Conservation (phyloP, 2,888 invertebrate genomes). For the Orchesella flavescens region DNA sequence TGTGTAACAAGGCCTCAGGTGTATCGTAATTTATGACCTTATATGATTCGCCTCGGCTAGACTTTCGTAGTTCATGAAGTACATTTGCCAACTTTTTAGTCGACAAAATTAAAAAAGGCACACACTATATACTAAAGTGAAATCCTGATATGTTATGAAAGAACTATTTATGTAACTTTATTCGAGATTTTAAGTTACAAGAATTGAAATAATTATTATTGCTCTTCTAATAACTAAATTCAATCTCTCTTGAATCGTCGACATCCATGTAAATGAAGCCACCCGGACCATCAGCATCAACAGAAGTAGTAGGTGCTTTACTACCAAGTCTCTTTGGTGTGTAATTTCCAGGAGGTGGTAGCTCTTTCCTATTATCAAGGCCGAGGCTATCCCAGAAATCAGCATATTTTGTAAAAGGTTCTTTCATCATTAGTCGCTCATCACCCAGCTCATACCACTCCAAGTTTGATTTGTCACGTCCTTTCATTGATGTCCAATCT, state of each 20-base stretch:
- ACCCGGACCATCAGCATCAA: not conserved
- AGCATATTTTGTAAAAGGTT: conserved; percentile 43
- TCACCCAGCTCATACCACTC: conserved; percentile 45
- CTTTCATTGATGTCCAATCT: conserved; percentile 56
- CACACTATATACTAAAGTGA: too few species aligned
- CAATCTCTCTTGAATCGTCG: not conserved
- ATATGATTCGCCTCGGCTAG: too few species aligned
- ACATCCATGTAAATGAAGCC: conserved; percentile 13
- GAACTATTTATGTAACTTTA: too few species aligned
- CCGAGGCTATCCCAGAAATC: conserved; percentile 59
- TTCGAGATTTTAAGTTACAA: too few species aligned
- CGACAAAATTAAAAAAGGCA: too few species aligned
- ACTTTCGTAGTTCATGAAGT: too few species aligned
- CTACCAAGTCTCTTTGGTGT: not conserved
- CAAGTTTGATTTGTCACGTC: conserved; percentile 1
- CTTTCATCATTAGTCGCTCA: conserved; percentile 24
- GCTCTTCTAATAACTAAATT: too few species aligned
- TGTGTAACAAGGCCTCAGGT: too few species aligned
- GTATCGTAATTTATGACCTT: too few species aligned
- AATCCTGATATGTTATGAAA: too few species aligned
- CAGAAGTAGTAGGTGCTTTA: not conserved
- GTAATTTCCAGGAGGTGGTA: not conserved
- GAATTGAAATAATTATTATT: too few species aligned
- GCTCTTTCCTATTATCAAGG: not conserved
- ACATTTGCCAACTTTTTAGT: too few species aligned